phyloP scores from a whole-genome alignment of 2,888 invertebrate species.

The Girardia tigrina region DNA sequence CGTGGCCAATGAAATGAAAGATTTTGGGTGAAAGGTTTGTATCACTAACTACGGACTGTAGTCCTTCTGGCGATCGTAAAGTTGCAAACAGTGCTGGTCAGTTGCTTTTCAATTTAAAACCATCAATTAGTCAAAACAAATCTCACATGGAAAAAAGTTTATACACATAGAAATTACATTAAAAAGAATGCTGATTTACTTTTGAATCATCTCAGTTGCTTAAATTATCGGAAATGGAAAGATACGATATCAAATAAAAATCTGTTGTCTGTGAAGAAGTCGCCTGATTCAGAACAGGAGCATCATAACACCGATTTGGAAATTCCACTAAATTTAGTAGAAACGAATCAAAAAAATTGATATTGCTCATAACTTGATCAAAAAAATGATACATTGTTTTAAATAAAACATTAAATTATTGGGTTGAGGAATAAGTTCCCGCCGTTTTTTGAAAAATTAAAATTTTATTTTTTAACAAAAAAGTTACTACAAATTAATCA shows the following conservation, averaged over 20 bases:
- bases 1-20: background rate
- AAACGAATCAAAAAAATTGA: no score
- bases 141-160: background rate
- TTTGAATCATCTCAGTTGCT: conserved; percentile 8
- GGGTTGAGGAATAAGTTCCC: no score
- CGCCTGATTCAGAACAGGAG: no score
- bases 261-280: no score
- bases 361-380: no score
- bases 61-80: background rate
- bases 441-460: no score
- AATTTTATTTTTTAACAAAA: no score
- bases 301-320: no score
- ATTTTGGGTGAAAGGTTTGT: background rate
- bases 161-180: conserved; percentile 4
- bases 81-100: background rate
- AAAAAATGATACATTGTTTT: no score
- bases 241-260: background rate
- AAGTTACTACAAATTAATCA: no score
- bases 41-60: background rate
- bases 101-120: background rate
- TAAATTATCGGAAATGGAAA: background rate
- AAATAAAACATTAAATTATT: background rate
- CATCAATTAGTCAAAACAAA: background rate
- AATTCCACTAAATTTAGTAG: no score
- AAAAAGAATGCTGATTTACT: conserved; percentile 20